Evolutionary conservation across 2,797 vertebrate species (phyloP), one percentile per base, ranked within the genome.

Genomic region (Myotis myotis): DNA sequence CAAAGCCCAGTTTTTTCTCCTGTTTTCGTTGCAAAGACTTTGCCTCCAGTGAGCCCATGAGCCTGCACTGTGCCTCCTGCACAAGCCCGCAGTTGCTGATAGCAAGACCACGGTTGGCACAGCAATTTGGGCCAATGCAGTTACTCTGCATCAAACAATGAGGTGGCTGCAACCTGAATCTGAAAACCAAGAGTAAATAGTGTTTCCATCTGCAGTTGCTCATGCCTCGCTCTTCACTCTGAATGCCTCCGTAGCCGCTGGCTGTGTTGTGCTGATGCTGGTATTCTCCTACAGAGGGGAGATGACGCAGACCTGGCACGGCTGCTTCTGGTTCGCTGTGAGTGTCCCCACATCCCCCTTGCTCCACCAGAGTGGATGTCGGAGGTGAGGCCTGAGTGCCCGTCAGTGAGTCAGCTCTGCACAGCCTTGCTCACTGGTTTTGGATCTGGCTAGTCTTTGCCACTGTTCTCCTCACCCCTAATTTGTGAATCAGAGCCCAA

Each of bases 261-360:
- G 98, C 97, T 98, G 98, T 95, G 97, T 98, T 17, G 97, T 98
- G 74, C 97, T 98, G 96, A 98, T 99, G 98, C 97, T 98, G 85
- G 97, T 98, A 93, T 98, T 98, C 97, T 98, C 98, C 78, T 98
- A 98, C 97, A 98, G 98, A 97, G 98, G 98, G 95, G 98, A 98
- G 97, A 98, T 98, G 96, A 98, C 98, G 83, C 76, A 89, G 94
- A 97, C 98, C 96, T 98, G 98, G 98, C 78, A 84, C 28, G 98
- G 98, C 95, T 99, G 98, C 98, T 97, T 99, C 95, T 99, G 98
- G 98, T 97, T 99, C 86, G 98, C 98, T 95, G 98, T 99, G 97
- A 98, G 98, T 98, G 97, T 51, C 47, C 9, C 1, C 2, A 0
- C 10, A 15, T 49, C 44, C 70, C 51, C 25, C 30, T 82, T n/a